phyloP scores from a whole-genome alignment of 1,140 invertebrate genomes.

The Bombus consobrinus region DNA sequence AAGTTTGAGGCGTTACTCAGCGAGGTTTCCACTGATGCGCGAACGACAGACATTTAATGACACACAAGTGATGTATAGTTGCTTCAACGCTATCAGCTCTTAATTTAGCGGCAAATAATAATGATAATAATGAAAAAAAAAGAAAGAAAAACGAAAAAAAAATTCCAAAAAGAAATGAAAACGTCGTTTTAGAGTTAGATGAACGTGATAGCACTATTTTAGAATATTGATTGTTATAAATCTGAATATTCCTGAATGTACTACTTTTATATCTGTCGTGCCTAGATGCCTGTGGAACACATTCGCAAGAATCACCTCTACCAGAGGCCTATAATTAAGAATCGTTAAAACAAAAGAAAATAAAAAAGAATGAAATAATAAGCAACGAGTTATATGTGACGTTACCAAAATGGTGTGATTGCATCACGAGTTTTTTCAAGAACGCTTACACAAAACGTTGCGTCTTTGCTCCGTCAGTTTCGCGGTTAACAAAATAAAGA shows the following conservation, averaged over 20 bases:
- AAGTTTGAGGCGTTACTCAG: constrained; percentile 66
- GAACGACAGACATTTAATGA: constrained; percentile 64
- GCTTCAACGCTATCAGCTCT: constrained; percentile 66
- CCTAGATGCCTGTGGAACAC: constrained; percentile 73
- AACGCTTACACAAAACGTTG: constrained; percentile 69
- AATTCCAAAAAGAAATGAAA: constrained; percentile 44
- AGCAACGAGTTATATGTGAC: constrained; percentile 70
- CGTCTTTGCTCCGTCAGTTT: constrained; percentile 64
- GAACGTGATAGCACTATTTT: constrained; percentile 73
- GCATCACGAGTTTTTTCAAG: constrained; percentile 62
- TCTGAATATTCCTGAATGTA: constrained; percentile 67
- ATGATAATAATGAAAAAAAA: constrained; percentile 31
- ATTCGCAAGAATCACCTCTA: constrained; percentile 57
- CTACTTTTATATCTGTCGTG: constrained; percentile 75
- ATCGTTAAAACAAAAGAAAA: constrained; percentile 45
- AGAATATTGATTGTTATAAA: constrained; percentile 67
- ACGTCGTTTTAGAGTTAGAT: constrained; percentile 63
- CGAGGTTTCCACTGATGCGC: constrained; percentile 61
- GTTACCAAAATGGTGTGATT: constrained; percentile 69
- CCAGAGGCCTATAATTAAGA: constrained; percentile 53
- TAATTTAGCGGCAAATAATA: constrained; percentile 53
- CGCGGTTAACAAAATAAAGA: constrained; percentile 51
- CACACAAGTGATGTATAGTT: constrained; percentile 59
- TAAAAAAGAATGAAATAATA: constrained; percentile 49
- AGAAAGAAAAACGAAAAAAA: constrained; percentile 50